Base-by-base conservation (phyloP, 2,113 vertebrate species). In the Tringa solitaria region DNA sequence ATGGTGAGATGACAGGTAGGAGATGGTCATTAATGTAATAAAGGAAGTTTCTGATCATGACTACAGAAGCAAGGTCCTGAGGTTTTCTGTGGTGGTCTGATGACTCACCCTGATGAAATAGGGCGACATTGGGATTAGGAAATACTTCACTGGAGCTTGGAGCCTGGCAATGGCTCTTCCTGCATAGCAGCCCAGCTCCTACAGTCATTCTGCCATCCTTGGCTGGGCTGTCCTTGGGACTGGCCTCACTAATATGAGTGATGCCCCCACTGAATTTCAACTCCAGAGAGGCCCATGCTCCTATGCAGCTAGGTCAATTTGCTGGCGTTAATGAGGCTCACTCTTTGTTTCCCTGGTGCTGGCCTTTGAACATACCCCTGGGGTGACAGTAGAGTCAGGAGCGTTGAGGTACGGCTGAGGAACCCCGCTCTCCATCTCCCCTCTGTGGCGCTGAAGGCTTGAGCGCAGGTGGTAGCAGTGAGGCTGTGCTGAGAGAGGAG, bases 31-130 rank as follows among this genome's bases (percentile, higher is more conserved):
- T 87, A 84, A 93, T 87, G 94, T 77, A 84, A 90, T 95, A 81
- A 91, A 72, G 80, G 70, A 88, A 92, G 79, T 64, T 97, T 95
- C 90, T 76, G 85, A 87, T 97, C 85, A 72, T 1, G 24, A 63
- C 77, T 78, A 35, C 57, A 88, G 84, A 87, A 91, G 67, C 68
- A 75, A 56, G 45, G 68, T 74, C 81, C 72, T 65, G 64, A 80
- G 85, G 41, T 59, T 92, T 94, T 92, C 87, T 5, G 2, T 88
- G 94, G 88, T 91, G 93, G 76, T 90, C 94, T 84, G 87, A 37
- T 94, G 85, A 91, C 73, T 96, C 88, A 94, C 54, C 12, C 65
- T 84, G 85, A 77, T 82, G 80, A 92, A 94, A 86, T 0, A 84
- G 37, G 37, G 61, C 94, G 73, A 80, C 45, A 30, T 72, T 78